A percentile compares a stretch with the other conserved stretches of the same genome.
Evolutionary conservation across 2,113 vertebrate genomes (phyloP).

Genomic region (Nothocercus nigrocapillus): DNA sequence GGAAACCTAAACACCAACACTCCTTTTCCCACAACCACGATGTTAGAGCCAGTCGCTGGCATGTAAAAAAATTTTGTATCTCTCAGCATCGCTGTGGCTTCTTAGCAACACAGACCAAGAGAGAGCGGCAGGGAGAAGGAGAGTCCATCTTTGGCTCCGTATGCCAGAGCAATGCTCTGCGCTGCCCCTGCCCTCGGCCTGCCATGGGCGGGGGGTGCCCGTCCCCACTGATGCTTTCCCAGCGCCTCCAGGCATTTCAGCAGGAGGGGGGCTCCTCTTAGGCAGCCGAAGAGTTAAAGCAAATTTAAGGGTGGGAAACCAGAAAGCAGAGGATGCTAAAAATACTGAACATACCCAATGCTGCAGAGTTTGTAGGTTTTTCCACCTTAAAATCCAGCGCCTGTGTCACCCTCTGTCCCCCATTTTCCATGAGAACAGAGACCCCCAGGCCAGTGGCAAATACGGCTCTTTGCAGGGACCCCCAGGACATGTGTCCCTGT

Average conservation of each 20-base stretch:
- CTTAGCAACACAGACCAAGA: conserved; percentile 24
- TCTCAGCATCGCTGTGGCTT: conserved; percentile 2
- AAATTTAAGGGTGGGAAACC: neutral
- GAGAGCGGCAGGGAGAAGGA: neutral
- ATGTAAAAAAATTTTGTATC: conserved; percentile 1
- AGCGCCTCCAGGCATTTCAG: neutral
- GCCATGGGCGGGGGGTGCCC: neutral
- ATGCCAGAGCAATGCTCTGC: neutral
- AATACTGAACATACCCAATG: neutral
- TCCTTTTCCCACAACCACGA: neutral
- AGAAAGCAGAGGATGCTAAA: conserved; percentile 22
- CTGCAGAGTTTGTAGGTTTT: neutral
- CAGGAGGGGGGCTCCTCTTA: neutral
- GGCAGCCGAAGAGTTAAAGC: neutral
- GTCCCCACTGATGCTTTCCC: neutral
- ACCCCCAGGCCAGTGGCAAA: neutral
- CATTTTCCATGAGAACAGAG: conserved; percentile 53
- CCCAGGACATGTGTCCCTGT: conserved; percentile 22
- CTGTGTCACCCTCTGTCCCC: neutral
- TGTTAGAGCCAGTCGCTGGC: neutral
- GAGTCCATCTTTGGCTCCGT: conserved; percentile 38
- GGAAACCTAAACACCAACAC: neutral
- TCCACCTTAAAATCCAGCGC: neutral
- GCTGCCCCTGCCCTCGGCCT: neutral
- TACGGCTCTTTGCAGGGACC: conserved; percentile 48